Evolutionary conservation across 2,888 invertebrate species (phyloP).

Genomic region (Tachina grossa): DNA sequence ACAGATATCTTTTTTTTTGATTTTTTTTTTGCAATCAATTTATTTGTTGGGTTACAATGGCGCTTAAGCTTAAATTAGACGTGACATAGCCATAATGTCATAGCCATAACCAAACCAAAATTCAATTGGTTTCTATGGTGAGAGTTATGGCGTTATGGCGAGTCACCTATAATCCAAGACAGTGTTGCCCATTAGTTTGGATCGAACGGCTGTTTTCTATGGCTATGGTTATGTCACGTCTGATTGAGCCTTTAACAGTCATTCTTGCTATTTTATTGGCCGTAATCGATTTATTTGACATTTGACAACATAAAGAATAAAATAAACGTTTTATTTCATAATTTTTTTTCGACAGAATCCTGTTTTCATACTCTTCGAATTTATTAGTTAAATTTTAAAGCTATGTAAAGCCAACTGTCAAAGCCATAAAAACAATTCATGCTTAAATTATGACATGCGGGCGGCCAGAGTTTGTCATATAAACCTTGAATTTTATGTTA

Average conservation of each 20-base stretch:
- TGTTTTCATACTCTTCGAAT: conserved; percentile 28
- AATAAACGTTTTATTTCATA: neutral
- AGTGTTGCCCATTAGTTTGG: no score
- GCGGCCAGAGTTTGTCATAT: conserved; percentile 27
- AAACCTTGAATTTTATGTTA: conserved; percentile 48
- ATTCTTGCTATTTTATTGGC: neutral
- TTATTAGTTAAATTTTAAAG: conserved; percentile 12
- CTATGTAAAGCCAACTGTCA: conserved; percentile 53
- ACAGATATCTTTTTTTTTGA: no score
- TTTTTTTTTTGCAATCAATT: neutral
- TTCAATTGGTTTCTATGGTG: no score
- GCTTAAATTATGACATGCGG: conserved; percentile 65
- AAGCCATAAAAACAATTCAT: conserved; percentile 59
- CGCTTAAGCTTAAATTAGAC: no score
- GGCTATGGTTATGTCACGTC: no score
- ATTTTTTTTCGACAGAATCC: conserved; percentile 19
- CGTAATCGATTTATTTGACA: conserved; percentile 26
- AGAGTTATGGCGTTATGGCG: no score
- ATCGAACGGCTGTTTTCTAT: no score
- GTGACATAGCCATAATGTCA: no score
- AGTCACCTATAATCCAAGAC: no score
- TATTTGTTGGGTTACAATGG: conserved; percentile 31
- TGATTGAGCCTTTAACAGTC: no score
- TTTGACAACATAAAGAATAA: conserved; percentile 4
- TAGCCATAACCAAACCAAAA: no score